Evolutionary conservation across 2,797 vertebrate species (phyloP).

Genomic region (Hypotaenidia okinawae): DNA sequence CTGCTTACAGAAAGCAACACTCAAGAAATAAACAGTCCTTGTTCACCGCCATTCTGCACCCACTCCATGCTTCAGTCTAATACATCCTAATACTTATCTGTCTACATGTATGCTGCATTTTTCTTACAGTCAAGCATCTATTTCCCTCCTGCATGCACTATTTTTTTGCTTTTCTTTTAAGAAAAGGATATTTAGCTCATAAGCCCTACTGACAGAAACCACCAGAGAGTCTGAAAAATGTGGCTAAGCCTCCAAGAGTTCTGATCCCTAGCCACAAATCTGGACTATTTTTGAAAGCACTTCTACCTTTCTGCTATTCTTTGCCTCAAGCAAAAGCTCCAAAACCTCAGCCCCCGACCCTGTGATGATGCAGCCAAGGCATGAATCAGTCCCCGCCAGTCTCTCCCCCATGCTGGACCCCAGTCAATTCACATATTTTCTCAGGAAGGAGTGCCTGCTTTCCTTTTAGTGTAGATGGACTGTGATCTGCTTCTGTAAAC

Average conservation of each 20-base stretch:
- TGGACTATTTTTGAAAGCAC: constrained; percentile 53
- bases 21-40: constrained; percentile 45
- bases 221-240: constrained; percentile 59
- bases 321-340: constrained; percentile 44
- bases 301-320: constrained; percentile 57
- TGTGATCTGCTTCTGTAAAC: constrained; percentile 55
- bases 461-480: constrained; percentile 15
- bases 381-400: constrained; percentile 24
- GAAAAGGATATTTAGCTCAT: constrained; percentile 35
- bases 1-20: constrained; percentile 38
- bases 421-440: constrained; percentile 40
- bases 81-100: background rate
- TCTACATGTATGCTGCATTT: background rate
- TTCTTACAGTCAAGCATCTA: constrained; percentile 1
- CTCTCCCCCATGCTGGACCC: background rate
- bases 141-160: background rate
- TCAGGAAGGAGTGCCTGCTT: constrained; percentile 46
- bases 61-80: background rate
- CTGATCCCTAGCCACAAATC: constrained; percentile 55
- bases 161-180: background rate
- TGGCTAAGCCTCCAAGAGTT: constrained; percentile 37
- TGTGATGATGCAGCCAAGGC: constrained; percentile 44
- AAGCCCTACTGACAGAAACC: constrained; percentile 52
- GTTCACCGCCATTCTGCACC: background rate
- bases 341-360: constrained; percentile 5